Evolutionary conservation across 2,888 invertebrate species (phyloP), one percentile per base, ranked within the genome.

Genomic region (Meghimatium bilineatum): DNA sequence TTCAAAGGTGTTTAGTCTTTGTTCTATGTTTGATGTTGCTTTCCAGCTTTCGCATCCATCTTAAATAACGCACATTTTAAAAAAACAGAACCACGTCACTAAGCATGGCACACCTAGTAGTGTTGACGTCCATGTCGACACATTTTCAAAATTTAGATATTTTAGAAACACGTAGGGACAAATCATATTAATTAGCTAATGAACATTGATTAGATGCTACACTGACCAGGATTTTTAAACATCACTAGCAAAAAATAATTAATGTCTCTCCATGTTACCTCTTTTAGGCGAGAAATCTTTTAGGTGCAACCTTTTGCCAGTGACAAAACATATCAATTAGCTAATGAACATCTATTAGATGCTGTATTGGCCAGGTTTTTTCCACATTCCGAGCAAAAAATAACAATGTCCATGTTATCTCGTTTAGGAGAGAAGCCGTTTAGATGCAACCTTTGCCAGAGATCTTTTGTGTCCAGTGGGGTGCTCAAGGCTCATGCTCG

Each of bases 401-500:
- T n/a, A 63, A n/a, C n/a, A 63, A 63, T 8, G n/a, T 72, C 14
- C 6, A 26, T 72, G 12, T 29, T 49, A 26, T 44, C 12, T 38
- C 44, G 52, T 83, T 87, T 0, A 92, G 94, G 94, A 38, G 94
- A 94, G 89, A 93, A 93, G 84, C 94, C 94, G 5, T 94, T 94
- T 88, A 90, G 92, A 78, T 94, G 94, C 87, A 85, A 90, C 56
- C 90, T 91, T 83, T 94, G 94, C 86, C 86, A 88, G 52, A 90
- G 93, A 89, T 92, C 93, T 32, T 95, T 95, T 90, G 94, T 95
- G 8, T 95, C 95, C 0, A 95, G 94, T 88, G 95, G 95, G 69
- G 95, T 95, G 0, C 90, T 95, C 36, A 95, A 95, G 88, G 94
- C 95, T 52, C 95, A 95, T 89, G 91, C 95, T 66, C 93, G 94